These are phyloP conservation scores for Apoda limacodes DNA, from an alignment of 2,888 invertebrate species.

Conservation along the genomic window DNA sequence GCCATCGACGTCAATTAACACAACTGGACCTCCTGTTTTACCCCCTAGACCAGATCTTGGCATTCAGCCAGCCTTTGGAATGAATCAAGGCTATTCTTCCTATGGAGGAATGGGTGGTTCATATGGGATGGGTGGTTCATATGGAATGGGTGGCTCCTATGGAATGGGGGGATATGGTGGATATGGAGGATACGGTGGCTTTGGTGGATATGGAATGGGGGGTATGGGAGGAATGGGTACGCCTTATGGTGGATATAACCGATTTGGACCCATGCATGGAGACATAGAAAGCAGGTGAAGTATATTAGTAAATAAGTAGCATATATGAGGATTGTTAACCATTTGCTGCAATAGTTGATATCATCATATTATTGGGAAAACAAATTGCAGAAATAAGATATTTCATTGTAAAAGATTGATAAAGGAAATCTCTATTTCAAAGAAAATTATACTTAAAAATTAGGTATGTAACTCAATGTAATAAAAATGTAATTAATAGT, in stretches of 20 bases:
- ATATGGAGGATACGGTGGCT: conserved; percentile 28
- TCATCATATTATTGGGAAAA: no score
- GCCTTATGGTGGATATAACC: conserved; percentile 52
- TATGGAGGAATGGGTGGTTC: conserved; percentile 21
- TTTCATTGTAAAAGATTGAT: no score
- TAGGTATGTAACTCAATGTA: no score
- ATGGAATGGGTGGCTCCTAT: conserved; percentile 31
- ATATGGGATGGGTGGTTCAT: conserved; percentile 29
- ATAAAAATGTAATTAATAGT: no score
- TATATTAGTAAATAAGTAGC: no score
- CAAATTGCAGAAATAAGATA: no score
- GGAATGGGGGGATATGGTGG: conserved; percentile 22
- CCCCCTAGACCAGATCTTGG: conserved; percentile 46
- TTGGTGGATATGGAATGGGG: conserved; percentile 28
- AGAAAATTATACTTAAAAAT: no score
- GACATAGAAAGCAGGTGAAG: conserved; percentile 74
- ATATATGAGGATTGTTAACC: no score
- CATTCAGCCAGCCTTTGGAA: conserved; percentile 33
- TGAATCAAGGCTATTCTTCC: conserved; percentile 28
- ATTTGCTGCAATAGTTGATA: no score
- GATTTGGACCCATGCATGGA: conserved; percentile 56
- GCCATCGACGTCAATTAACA: conserved; percentile 31
- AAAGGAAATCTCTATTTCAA: no score
- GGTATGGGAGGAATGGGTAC: conserved; percentile 32
- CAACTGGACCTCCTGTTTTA: conserved; percentile 30